Base-by-base conservation (phyloP, 2,888 invertebrate genomes). In the Dascillus cervinus region DNA sequence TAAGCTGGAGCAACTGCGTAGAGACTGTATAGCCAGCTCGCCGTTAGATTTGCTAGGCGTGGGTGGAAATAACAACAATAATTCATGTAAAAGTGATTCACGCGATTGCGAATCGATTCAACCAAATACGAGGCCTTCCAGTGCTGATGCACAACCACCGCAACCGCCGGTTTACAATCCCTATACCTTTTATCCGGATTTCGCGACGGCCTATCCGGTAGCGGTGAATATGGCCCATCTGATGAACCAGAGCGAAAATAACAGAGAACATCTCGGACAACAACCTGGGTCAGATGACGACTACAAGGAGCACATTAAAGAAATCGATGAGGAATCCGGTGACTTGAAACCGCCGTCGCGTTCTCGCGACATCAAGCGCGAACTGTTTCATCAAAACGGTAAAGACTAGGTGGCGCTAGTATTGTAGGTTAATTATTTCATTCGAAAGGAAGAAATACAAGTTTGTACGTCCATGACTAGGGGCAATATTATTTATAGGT, bases 201-300 rank as follows among this genome's bases (percentile, higher is more conserved):
- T 87, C 53, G 66, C 67, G 9, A 73, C 82, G 3, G 80, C 82
- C 10, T 89, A 87, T 56, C 87, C 87, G 1, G 78, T 89, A 55
- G 86, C 86, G 14, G 74, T 89, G 14, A 83, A 81, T 58, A 87
- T 88, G 87, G 71, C 88, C 41, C 87, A 88, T 58, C 69, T 88
- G 33, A 63, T 88, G 53, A 87, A 87, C 35, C 86, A 84, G 22
- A 78, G 75, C 52, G 87, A 87, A 52, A 82, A 82, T 55, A 77
- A 77, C 50, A 64, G 78, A 50, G 83, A 73, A 46, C 72, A 69
- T 58, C 79, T 66, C 62, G 69, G 41, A 21, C 73, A 68, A 55
- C 73, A 76, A 53, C 48, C 32, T 22, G 31, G 47, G 27, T 77
- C 79, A 51, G 77, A 77, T 52, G 76, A 78, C 56, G 73, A 31